Conservation (phyloP, 1,140 invertebrate genomes). For the Tetraneura akinire region DNA sequence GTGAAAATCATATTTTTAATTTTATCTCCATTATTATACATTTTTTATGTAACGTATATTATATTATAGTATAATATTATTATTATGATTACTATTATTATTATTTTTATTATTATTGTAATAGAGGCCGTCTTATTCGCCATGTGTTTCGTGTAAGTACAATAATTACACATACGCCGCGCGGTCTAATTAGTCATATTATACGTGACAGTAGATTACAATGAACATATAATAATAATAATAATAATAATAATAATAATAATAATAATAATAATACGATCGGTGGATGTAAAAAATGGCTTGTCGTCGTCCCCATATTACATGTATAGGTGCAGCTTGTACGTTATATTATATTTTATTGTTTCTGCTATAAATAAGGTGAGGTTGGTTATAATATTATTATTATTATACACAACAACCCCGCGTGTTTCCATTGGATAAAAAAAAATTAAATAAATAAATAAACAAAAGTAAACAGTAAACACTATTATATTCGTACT, state of each 20-base stretch:
- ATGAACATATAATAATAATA: slow-evolving; percentile 28
- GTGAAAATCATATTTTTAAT: too few relatives aligned
- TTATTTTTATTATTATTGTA: too few relatives aligned
- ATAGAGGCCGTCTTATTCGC: too few relatives aligned
- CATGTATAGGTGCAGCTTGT: neutral
- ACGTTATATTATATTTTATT: neutral
- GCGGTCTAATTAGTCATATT: slow-evolving; percentile 34
- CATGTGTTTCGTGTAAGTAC: neutral
- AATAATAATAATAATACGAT: slow-evolving; percentile 34
- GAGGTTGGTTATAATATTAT: too few relatives aligned
- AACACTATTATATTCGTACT: neutral
- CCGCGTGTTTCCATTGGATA: neutral
- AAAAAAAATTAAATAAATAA: neutral
- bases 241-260: slow-evolving; percentile 36
- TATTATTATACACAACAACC: too few relatives aligned
- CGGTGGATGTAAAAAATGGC: slow-evolving; percentile 24
- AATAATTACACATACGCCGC: slow-evolving; percentile 3
- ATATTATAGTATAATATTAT: too few relatives aligned
- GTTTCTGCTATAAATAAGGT: slow-evolving; percentile 39
- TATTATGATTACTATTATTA: too few relatives aligned
- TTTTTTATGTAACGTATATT: too few relatives aligned
- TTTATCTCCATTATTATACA: too few relatives aligned
- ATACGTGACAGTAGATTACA: slow-evolving; percentile 24
- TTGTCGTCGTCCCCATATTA: slow-evolving; percentile 28
- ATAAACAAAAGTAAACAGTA: slow-evolving; percentile 3